Conservation (phyloP, 2,797 vertebrate species). For the Sebastes matsubarae region DNA sequence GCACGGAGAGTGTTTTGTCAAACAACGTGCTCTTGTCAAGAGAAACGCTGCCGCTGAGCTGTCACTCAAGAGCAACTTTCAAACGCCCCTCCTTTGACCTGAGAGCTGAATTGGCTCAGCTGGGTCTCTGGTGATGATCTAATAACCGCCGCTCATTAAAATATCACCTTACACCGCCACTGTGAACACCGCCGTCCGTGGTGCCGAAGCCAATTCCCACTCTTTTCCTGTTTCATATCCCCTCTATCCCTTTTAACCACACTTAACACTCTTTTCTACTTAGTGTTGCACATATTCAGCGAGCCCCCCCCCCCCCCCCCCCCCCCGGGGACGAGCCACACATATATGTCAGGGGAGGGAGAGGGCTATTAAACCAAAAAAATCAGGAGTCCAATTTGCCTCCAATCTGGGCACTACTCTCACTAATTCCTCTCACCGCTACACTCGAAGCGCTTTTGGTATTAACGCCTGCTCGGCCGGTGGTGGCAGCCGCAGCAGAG, state of each 20-base stretch:
- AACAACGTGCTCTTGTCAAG: not conserved
- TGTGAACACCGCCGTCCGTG: conserved; percentile 14
- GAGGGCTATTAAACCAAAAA: conserved; percentile 51
- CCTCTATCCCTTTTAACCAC: conserved; percentile 67
- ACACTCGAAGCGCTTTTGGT: conserved; percentile 31
- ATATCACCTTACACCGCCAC: conserved; percentile 46
- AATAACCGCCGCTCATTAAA: conserved; percentile 55
- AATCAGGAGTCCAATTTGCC: conserved; percentile 50
- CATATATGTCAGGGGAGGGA: conserved; percentile 17
- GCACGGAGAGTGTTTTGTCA: conserved; percentile 2
- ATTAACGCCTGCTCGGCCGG: conserved; percentile 22
- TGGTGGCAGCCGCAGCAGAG: conserved; percentile 10
- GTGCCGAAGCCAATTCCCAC: conserved; percentile 39
- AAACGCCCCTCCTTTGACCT: conserved; percentile 8
- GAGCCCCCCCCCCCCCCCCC: not conserved
- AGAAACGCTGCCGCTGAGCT: not conserved
- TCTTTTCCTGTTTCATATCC: conserved; percentile 29
- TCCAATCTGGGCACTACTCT: conserved; percentile 39
- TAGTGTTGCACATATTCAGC: conserved; percentile 56
- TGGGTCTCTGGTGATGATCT: conserved; percentile 27
- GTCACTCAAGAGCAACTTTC: not conserved
- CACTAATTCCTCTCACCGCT: conserved; percentile 60
- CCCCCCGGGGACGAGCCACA: conserved; percentile 10
- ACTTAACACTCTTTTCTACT: conserved; percentile 72
- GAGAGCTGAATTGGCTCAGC: conserved; percentile 23